These are phyloP conservation scores for Chaetorhynchus papuensis DNA, from an alignment of 2,113 vertebrate genomes.

Conservation along the genomic window DNA sequence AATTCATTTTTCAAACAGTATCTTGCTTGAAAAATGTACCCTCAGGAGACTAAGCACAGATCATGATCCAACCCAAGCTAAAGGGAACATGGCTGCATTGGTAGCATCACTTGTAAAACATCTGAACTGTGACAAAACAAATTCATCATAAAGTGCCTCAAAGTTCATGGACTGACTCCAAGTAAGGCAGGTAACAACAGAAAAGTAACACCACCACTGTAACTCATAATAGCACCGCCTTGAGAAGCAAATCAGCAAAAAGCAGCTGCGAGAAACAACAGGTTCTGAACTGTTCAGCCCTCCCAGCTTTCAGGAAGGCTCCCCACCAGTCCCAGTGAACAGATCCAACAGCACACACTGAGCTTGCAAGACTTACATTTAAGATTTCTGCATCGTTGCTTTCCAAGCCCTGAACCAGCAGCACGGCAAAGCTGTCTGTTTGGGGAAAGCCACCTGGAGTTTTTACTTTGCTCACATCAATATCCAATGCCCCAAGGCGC, in stretches of 20 bases:
- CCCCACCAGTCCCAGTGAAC: background rate
- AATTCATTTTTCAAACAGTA: background rate
- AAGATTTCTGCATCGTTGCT: conserved; percentile 87
- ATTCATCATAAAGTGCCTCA: background rate
- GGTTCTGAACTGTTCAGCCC: background rate
- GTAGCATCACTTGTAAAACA: background rate
- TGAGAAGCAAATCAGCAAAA: background rate
- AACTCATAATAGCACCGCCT: background rate
- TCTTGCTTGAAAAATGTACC: background rate
- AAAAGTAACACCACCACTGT: background rate
- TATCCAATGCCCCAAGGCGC: conserved; percentile 85
- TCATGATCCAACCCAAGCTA: background rate
- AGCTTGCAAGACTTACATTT: conserved; percentile 79
- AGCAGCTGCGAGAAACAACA: background rate
- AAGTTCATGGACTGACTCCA: background rate
- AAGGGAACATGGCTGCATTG: background rate
- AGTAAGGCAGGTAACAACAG: background rate
- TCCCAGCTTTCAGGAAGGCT: background rate
- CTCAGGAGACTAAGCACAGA: background rate
- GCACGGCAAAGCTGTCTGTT: conserved; percentile 87
- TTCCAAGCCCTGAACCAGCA: conserved; percentile 92
- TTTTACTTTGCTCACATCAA: conserved; percentile 73
- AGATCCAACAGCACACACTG: background rate
- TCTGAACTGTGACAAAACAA: background rate
- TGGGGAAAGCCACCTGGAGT: conserved; percentile 77